phyloP scores from a whole-genome alignment of 2,797 vertebrate species.

The Emydoidea blandingii region DNA sequence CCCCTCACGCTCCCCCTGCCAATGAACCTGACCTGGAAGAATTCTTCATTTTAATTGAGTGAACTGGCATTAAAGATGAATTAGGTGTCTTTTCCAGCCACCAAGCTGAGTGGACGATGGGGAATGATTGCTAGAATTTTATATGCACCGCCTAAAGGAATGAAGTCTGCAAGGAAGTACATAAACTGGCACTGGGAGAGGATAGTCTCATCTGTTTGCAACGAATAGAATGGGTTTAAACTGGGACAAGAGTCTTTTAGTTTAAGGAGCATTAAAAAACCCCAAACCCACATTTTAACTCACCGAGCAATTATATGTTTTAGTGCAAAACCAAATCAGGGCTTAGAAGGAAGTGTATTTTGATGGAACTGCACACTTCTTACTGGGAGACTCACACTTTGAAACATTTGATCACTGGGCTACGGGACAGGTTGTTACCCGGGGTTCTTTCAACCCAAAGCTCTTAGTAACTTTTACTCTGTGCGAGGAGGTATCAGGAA shows the following conservation, averaged over 20 bases:
- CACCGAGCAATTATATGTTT: neutral
- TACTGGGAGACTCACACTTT: neutral
- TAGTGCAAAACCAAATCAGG: neutral
- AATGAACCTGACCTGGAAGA: neutral
- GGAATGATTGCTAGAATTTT: neutral
- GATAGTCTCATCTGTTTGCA: neutral
- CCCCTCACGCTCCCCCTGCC: neutral
- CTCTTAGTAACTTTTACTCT: no score
- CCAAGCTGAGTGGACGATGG: neutral
- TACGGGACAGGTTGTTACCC: neutral
- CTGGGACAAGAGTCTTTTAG: neutral
- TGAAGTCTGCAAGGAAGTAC: neutral
- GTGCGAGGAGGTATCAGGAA: no score
- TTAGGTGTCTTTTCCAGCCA: neutral
- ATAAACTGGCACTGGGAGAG: accelerated
- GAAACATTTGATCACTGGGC: neutral
- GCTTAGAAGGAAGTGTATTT: neutral
- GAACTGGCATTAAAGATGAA: neutral
- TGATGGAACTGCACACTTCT: neutral
- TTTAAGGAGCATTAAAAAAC: neutral
- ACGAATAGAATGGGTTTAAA: neutral
- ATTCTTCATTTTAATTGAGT: neutral
- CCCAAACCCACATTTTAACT: neutral
- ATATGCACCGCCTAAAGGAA: neutral
- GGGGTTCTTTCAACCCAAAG: no score